phyloP scores from a whole-genome alignment of 2,797 vertebrate genomes.

The Pyrocephalus nanus region DNA sequence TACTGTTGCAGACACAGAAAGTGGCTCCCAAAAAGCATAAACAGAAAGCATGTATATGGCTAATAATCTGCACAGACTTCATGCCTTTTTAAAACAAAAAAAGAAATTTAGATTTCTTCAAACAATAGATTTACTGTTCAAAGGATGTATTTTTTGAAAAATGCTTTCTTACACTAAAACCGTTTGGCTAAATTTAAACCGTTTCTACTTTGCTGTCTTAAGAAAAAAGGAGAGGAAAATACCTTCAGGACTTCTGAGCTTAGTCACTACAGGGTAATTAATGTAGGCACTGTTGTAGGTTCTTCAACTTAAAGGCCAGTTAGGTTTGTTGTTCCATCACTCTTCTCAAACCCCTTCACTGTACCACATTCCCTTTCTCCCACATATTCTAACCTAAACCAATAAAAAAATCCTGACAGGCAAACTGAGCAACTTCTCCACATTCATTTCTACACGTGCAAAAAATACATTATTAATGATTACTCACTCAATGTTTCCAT shows the following conservation, averaged over 20 bases:
- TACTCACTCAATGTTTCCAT: neutral
- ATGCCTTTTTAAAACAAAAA: neutral
- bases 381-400: slow-evolving; percentile 6
- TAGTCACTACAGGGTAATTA: neutral
- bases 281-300: neutral
- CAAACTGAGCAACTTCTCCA: slow-evolving; percentile 22
- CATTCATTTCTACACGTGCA: slow-evolving; percentile 26
- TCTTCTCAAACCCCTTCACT: neutral
- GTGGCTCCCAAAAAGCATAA: neutral
- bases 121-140: neutral
- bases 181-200: neutral
- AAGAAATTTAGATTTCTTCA: neutral
- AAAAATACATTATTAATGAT: slow-evolving; percentile 15
- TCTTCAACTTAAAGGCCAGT: neutral
- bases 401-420: slow-evolving; percentile 25
- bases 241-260: neutral
- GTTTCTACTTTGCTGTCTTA: neutral
- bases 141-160: accelerated
- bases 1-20: neutral
- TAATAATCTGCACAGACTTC: neutral
- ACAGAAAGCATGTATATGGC: neutral
- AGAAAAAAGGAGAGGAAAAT: neutral
- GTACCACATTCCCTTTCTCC: neutral
- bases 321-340: neutral
- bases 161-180: neutral